Base-by-base conservation (phyloP, 2,797 vertebrate species). In the Amphiprion clarkii region DNA sequence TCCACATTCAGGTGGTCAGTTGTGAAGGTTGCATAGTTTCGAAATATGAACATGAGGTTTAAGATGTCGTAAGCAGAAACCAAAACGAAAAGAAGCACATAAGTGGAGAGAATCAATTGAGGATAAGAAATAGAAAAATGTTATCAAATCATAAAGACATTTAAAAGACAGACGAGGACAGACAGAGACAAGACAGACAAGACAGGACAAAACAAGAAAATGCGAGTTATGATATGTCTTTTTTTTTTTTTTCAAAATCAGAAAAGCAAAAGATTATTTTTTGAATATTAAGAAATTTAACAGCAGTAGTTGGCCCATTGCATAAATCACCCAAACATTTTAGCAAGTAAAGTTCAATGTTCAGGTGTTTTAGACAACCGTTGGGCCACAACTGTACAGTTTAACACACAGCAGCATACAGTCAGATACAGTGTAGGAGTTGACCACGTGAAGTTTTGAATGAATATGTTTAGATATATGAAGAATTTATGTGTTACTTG, bases 131-230 rank as follows among this genome's bases (percentile, higher is more conserved):
- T 71, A 73, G 52, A 29, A 74, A 73, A 87, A 86, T 67, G 82
- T 87, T 65, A 67, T 67, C 0, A 91, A 92, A 90, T 87, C 21
- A 92, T 87, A 75, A 85, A 69, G 78, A 93, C 79, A 93, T 73
- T 82, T 54, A 88, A 81, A 90, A 74, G 83, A 92, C 83, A 92
- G 77, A 92, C 74, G 23, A 61, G 61, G 84, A 91, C 83, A 91
- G 79, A 89, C 84, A 92, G 60, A 91, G 87, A 94, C 87, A 93
- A 87, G 91, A 94, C 92, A 94, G 66, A 95, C 89, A 95, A 82
- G 93, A 95, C 94, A 95, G 82, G 91, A 95, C 94, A 95, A 92
- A 93, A 95, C 93, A 95, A 94, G 94, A 95, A 95, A 94, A 95
- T 94, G 94, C 53, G 83, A 94, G 94, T 95, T 95, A 95, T 94